phyloP scores from a whole-genome alignment of 1,140 invertebrate species.

The Phymorhynchus buccinoides region DNA sequence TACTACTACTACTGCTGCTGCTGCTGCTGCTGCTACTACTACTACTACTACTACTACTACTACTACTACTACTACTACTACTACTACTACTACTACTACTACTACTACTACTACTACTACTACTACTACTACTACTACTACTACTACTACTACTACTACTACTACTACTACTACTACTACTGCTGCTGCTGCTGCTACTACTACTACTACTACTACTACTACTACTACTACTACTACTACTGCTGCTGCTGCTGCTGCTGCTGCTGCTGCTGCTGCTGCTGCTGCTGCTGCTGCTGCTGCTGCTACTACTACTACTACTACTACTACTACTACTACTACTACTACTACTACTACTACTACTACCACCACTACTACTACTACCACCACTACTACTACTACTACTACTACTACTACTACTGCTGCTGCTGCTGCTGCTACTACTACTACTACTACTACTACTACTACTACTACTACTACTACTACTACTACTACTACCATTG shows the following conservation, averaged over 20 bases:
- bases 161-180: slow-evolving; percentile 13
- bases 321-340: slow-evolving; percentile 16
- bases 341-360: slow-evolving; percentile 16
- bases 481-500: no score
- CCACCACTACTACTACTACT: slow-evolving; percentile 9
- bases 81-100: slow-evolving; percentile 15
- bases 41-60: slow-evolving; percentile 16
- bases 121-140: slow-evolving; percentile 17
- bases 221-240: slow-evolving; percentile 39
- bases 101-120: slow-evolving; percentile 16
- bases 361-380: slow-evolving; percentile 5
- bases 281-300: no score
- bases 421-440: slow-evolving; percentile 30
- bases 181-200: slow-evolving; percentile 26
- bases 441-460: no score
- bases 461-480: no score
- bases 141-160: slow-evolving; percentile 13
- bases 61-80: slow-evolving; percentile 16
- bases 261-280: no score
- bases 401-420: slow-evolving; percentile 29
- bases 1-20: slow-evolving; percentile 20
- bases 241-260: slow-evolving; percentile 5
- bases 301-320: slow-evolving; percentile 8
- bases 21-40: slow-evolving; percentile 29
- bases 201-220: slow-evolving; percentile 35